Base-by-base conservation (phyloP, 2,113 vertebrate species). In the Pelodiscus sinensis region DNA sequence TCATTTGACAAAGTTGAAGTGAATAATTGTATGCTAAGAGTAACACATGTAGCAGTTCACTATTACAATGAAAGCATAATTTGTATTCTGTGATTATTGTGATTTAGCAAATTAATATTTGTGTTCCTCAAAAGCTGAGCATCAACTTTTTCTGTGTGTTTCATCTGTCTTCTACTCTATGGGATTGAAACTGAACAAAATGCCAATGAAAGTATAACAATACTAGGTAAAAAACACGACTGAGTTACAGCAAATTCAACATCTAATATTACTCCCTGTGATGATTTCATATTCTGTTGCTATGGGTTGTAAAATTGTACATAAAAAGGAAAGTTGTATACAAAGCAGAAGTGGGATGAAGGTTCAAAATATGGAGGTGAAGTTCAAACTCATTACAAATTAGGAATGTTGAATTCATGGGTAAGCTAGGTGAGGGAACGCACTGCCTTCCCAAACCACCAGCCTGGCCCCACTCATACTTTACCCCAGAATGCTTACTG, bases 81-180 rank as follows among this genome's bases (percentile, higher is more conserved):
- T 58, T 79, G 5, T 58, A 56, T 85, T 90, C 60, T 38, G 54
- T 90, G 65, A 88, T 81, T 86, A 90, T 55, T 62, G 5, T 88
- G 58, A 50, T 79, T 35, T 87, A 25, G 35, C 78, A 81, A 86
- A 85, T 80, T 88, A 81, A 56, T 90, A 82, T 84, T 87, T 89
- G 57, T 75, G 38, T 95, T 90, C 54, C 91, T 54, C 81, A 85
- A 81, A 89, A 92, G 73, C 57, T 79, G 85, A 83, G 94, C 90
- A 95, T 95, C 89, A 95, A 90, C 77, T 62, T 87, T 86, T 95
- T 91, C 88, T 84, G 68, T 88, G 57, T 56, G 79, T 77, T 92
- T 88, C 75, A 73, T 50, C 8, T 82, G 71, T 87, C 92, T 95
- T 92, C 94, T 60, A 12, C 71, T 75, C 57, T 86, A 79, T 57